Conservation (phyloP, 2,113 vertebrate species). For the Hippocampus barbouri region DNA sequence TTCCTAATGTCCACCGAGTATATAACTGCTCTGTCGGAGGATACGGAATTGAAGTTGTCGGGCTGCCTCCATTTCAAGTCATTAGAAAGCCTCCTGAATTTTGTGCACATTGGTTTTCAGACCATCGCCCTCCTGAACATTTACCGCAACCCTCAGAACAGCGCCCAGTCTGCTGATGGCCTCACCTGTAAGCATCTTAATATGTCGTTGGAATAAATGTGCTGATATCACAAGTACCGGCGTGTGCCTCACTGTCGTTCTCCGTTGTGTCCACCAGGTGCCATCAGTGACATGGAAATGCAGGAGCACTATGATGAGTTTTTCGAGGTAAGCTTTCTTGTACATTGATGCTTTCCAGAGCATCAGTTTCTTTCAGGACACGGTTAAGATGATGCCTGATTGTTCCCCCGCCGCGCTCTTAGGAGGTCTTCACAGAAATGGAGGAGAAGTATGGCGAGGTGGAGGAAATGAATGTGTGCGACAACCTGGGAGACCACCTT, state of each 20-base stretch:
- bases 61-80: not conserved
- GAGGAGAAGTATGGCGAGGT: conserved; percentile 98
- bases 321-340: conserved; percentile 81
- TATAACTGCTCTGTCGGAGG: not conserved
- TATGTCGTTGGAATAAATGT: not conserved
- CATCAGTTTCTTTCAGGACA: not conserved
- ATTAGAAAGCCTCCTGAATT: not conserved
- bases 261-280: conserved; percentile 70
- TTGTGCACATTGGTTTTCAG: conserved; percentile 81
- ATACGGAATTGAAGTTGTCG: not conserved
- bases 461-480: conserved; percentile 98
- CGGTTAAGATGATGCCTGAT: not conserved
- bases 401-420: not conserved
- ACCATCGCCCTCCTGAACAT: conserved; percentile 99
- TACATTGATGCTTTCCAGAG: not conserved
- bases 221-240: not conserved
- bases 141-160: conserved; percentile 99
- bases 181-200: conserved; percentile 89
- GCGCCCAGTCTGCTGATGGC: conserved; percentile 96
- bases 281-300: conserved; percentile 98
- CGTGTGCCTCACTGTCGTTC: not conserved
- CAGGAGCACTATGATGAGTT: conserved; percentile 99
- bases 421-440: conserved; percentile 99
- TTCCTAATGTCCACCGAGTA: not conserved
- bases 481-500: conserved; percentile 95